Percentiles rank a stretch among this genome's conserved stretches.
Conservation (phyloP, 2,113 vertebrate species). For the Malurus melanocephalus region DNA sequence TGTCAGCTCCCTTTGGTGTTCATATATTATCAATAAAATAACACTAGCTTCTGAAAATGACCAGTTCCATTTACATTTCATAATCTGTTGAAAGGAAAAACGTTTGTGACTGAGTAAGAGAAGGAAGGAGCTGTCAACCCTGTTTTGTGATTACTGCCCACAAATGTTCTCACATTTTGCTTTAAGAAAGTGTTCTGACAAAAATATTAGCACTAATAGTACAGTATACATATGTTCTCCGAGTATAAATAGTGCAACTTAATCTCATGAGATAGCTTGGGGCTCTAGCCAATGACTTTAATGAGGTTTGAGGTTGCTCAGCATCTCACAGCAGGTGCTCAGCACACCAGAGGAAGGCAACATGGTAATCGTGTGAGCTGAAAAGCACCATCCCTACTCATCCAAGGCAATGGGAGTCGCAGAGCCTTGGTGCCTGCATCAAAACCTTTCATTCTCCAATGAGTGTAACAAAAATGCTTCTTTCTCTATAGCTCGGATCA, state of each 20-base stretch:
- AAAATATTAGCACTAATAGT: constrained; percentile 80
- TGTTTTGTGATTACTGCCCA: constrained; percentile 73
- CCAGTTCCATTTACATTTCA: constrained; percentile 66
- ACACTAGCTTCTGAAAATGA: constrained; percentile 57
- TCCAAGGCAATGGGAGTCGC: background rate
- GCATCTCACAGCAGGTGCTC: background rate
- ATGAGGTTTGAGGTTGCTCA: constrained; percentile 5
- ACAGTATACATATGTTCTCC: constrained; percentile 74
- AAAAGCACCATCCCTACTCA: background rate
- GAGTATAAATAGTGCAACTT: constrained; percentile 67
- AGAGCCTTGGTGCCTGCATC: background rate
- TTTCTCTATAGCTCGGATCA: background rate
- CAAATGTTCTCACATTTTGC: constrained; percentile 76
- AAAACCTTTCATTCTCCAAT: constrained; percentile 5
- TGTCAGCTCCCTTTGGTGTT: constrained; percentile 4
- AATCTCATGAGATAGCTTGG: constrained; percentile 47
- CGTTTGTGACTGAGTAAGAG: constrained; percentile 43
- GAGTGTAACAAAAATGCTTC: background rate
- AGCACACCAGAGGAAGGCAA: background rate
- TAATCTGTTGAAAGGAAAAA: constrained; percentile 60
- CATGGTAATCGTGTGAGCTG: background rate
- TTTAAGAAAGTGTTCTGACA: constrained; percentile 70
- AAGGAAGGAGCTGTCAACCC: constrained; percentile 70
- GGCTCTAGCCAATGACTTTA: background rate
- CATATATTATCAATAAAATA: constrained; percentile 5